These are phyloP conservation scores for Actinia equina DNA, from an alignment of 64 coral and sea anemone species.

Conservation along the genomic window DNA sequence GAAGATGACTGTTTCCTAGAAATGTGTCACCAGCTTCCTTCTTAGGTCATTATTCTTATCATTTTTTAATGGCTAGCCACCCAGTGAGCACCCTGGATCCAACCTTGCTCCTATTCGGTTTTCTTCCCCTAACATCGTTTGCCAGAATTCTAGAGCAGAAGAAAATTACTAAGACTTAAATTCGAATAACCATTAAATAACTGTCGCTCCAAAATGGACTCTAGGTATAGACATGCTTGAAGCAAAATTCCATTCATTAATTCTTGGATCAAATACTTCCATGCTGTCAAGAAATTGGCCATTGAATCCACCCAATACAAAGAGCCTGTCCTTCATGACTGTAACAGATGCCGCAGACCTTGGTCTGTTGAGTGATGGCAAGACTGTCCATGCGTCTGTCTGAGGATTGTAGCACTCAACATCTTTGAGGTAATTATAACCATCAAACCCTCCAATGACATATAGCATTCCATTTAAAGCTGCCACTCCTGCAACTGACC, in stretches of 20 bases:
- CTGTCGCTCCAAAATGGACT: conserved; percentile 90
- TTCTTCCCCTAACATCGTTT: too few species aligned
- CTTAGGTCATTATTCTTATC: too few species aligned
- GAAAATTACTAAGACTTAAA: not conserved
- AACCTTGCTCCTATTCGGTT: too few species aligned
- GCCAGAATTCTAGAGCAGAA: too few species aligned
- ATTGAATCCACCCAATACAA: conserved; percentile 91
- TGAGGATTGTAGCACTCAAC: conserved; percentile 86
- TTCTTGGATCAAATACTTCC: conserved; percentile 76
- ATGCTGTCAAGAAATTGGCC: conserved; percentile 93
- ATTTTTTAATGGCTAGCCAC: too few species aligned
- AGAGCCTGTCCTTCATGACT: conserved; percentile 94
- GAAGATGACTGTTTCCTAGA: too few species aligned
- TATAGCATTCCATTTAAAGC: conserved; percentile 70
- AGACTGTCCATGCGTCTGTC: conserved; percentile 68
- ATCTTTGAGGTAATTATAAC: conserved; percentile 68
- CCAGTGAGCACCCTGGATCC: too few species aligned
- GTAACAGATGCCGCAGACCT: conserved; percentile 75
- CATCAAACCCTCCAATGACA: conserved; percentile 93
- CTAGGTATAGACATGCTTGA: conserved; percentile 84
- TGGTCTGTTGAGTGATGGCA: conserved; percentile 63
- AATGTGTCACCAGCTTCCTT: too few species aligned
- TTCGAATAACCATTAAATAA: conserved; percentile 80
- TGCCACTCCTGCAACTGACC: conserved; percentile 88
- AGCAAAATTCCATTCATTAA: conserved; percentile 73